Evolutionary conservation across 2,113 vertebrate species (phyloP).

Genomic region (Tachycineta bicolor): DNA sequence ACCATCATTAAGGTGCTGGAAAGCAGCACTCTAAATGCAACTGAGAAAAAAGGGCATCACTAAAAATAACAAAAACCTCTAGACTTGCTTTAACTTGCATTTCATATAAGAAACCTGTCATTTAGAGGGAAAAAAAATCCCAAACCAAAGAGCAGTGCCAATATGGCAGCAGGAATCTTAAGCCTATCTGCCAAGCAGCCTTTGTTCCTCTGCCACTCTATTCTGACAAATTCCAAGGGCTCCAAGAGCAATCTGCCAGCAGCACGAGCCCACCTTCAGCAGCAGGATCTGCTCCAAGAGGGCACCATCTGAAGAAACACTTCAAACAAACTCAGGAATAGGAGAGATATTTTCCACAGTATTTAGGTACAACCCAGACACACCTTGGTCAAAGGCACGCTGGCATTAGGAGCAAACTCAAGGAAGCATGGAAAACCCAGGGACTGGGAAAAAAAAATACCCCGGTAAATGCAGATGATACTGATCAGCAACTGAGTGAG

Average conservation of each 20-base stretch:
- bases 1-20: neutral
- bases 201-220: conserved; percentile 12
- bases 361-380: neutral
- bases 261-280: neutral
- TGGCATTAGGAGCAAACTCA: neutral
- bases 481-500: neutral
- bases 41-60: neutral
- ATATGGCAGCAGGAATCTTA: conserved; percentile 10
- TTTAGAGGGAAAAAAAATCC: neutral
- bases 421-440: neutral
- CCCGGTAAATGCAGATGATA: neutral
- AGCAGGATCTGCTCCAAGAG: neutral
- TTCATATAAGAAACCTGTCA: neutral
- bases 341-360: neutral
- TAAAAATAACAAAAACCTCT: conserved; percentile 12
- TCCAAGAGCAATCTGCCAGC: neutral
- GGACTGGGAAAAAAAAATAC: neutral
- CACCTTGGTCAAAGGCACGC: neutral
- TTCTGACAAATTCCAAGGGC: neutral
- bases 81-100: conserved; percentile 7
- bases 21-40: neutral
- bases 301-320: neutral
- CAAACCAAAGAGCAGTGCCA: neutral
- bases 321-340: neutral
- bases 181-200: conserved; percentile 19